Evolutionary conservation across 1,140 invertebrate genomes (phyloP).

Genomic region (Aphidius ervi): DNA sequence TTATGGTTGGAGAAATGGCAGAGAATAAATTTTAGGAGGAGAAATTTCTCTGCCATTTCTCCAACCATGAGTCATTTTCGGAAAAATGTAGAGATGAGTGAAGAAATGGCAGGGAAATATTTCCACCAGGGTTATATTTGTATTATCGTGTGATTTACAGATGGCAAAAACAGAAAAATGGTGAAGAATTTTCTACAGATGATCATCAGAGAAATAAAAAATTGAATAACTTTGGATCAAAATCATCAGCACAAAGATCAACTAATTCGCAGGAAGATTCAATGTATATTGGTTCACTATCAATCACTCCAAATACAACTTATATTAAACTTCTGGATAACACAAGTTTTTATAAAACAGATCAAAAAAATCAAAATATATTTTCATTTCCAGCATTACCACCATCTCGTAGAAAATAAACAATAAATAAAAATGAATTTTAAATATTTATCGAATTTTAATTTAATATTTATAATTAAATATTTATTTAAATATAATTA

Average conservation of each 20-base stretch:
- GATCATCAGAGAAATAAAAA: neutral
- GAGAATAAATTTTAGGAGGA: too few relatives aligned
- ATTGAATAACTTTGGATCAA: slow-evolving; percentile 20
- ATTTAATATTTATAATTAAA: too few relatives aligned
- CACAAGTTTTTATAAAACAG: slow-evolving; percentile 29
- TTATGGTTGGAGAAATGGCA: too few relatives aligned
- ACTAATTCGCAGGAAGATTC: slow-evolving; percentile 27
- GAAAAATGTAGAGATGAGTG: too few relatives aligned
- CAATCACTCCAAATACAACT: slow-evolving; percentile 35
- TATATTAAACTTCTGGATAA: slow-evolving; percentile 38
- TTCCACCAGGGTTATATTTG: neutral
- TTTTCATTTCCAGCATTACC: slow-evolving; percentile 14
- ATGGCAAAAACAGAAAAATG: slow-evolving; percentile 40
- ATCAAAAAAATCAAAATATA: slow-evolving; percentile 14
- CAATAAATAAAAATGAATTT: too few relatives aligned
- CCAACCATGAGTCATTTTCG: too few relatives aligned
- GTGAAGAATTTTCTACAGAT: slow-evolving; percentile 27
- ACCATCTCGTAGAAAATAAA: neutral
- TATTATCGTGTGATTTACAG: slow-evolving; percentile 26
- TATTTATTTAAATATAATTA: too few relatives aligned
- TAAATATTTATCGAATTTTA: too few relatives aligned
- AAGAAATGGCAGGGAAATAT: too few relatives aligned
- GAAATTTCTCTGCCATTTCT: too few relatives aligned
- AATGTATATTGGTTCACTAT: slow-evolving; percentile 35
- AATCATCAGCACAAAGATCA: slow-evolving; percentile 8